Evolutionary conservation across 2,797 vertebrate species (phyloP).

Genomic region (Darevskia nairensis): DNA sequence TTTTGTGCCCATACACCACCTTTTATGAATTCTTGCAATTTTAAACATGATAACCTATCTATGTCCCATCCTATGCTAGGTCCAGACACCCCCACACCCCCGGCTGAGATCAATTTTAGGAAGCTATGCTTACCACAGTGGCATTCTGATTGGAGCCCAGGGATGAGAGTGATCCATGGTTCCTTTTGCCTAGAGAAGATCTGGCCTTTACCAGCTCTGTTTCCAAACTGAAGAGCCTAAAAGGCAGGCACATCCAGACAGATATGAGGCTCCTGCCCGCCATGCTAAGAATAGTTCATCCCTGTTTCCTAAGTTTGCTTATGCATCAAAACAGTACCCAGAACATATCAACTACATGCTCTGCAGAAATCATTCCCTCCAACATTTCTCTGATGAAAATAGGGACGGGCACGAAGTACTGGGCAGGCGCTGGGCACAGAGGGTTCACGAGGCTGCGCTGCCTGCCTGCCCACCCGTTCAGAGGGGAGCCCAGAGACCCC

Average conservation of each 20-base stretch:
- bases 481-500: too few species aligned
- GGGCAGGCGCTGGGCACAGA: too few species aligned
- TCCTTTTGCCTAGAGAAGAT: conserved; percentile 64
- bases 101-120: not conserved
- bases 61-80: not conserved
- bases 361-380: not conserved
- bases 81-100: not conserved
- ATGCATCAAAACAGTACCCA: not conserved
- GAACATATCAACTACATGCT: not conserved
- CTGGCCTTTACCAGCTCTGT: conserved; percentile 77
- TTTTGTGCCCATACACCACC: not conserved
- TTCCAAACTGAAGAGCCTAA: conserved; percentile 79
- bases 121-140: not conserved
- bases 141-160: not conserved
- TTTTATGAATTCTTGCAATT: not conserved
- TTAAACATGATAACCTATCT: too few species aligned
- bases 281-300: not conserved
- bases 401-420: too few species aligned
- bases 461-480: too few species aligned
- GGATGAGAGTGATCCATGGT: not conserved
- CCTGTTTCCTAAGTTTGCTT: not conserved
- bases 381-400: too few species aligned
- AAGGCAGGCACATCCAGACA: not conserved
- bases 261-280: too few species aligned
- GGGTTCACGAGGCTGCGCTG: too few species aligned